Base-by-base conservation (phyloP, 2,888 invertebrate genomes). In the Protula sp. region DNA sequence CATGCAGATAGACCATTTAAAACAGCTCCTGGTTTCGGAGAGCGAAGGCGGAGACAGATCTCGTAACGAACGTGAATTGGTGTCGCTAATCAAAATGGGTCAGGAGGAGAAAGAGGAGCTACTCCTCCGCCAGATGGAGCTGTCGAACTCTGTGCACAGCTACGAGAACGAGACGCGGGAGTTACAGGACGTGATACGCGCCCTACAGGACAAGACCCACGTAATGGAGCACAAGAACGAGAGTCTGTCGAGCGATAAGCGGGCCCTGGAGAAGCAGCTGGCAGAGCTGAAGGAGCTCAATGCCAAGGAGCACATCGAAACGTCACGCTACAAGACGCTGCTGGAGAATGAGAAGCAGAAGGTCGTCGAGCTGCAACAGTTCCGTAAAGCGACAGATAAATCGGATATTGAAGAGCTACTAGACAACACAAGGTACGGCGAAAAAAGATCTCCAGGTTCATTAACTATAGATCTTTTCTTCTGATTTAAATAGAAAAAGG, bases 301-400 rank as follows among this genome's bases (percentile, higher is more conserved):
- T 31, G 87, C 87, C 2, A 88, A 88, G 61, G 84, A 88, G 28
- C 87, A 88, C 73, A 90, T 91, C 67, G 93, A 94, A 82, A 86
- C 91, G 54, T 87, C 87, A 70, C 85, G 90, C 53, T 83, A 91
- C 66, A 87, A 87, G 24, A 89, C 89, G 55, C 82, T 91, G 60
- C 82, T 93, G 24, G 92, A 92, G 65, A 90, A 89, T 78, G 92
- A 92, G 4, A 87, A 90, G 72, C 88, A 89, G 2, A 92, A 93
- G 84, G 88, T 89, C 63, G 85, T 84, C 52, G 89, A 90, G 73
- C 78, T 89, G 59, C 77, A 81, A 63, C 74, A 75, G 55, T 75
- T 74, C 47, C 70, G 76, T 45, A 88, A 89, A 58, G 82, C 87
- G 30, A 87, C 86, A 62, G 87, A 87, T 68, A 88, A 88, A 72